Conservation (phyloP, 2,797 vertebrate species). For the Sebastes reedi region DNA sequence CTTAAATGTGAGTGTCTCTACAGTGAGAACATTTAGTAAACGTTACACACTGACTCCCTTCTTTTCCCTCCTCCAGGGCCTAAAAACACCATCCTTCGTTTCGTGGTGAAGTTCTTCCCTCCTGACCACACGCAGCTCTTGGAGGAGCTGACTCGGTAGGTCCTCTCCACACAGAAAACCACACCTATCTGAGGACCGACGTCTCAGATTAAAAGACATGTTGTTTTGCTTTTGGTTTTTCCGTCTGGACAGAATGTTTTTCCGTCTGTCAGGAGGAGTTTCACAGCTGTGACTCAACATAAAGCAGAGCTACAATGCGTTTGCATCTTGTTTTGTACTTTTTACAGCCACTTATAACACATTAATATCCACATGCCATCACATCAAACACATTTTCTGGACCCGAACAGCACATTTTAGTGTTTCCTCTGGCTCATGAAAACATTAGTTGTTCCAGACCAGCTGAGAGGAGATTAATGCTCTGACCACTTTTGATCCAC, state of each 20-base stretch:
- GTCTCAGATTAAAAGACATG: conserved; percentile 15
- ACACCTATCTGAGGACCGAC: conserved; percentile 12
- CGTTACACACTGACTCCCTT: not conserved
- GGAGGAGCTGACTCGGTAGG: conserved; percentile 97
- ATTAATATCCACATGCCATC: not conserved
- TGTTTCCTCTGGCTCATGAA: conserved; percentile 10
- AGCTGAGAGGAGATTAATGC: conserved; percentile 14
- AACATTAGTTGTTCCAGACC: conserved; percentile 17
- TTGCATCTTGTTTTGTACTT: conserved; percentile 8
- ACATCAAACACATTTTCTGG: not conserved
- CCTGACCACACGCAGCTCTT: conserved; percentile 94
- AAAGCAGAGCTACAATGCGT: not conserved
- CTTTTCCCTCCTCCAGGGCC: conserved; percentile 81
- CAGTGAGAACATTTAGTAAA: not conserved
- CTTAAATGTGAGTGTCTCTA: too few species aligned
- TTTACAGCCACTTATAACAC: not conserved
- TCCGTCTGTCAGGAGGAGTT: conserved; percentile 10
- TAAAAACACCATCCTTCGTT: conserved; percentile 93
- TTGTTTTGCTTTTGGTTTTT: conserved; percentile 22
- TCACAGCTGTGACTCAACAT: not conserved
- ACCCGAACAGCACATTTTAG: not conserved
- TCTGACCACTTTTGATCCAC: not conserved
- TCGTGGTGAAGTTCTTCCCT: conserved; percentile 98
- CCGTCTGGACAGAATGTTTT: not conserved
- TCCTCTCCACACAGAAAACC: conserved; percentile 6